Evolutionary conservation across 2,113 vertebrate species (phyloP), one percentile per base, ranked within the genome.

Genomic region (Corapipo altera): DNA sequence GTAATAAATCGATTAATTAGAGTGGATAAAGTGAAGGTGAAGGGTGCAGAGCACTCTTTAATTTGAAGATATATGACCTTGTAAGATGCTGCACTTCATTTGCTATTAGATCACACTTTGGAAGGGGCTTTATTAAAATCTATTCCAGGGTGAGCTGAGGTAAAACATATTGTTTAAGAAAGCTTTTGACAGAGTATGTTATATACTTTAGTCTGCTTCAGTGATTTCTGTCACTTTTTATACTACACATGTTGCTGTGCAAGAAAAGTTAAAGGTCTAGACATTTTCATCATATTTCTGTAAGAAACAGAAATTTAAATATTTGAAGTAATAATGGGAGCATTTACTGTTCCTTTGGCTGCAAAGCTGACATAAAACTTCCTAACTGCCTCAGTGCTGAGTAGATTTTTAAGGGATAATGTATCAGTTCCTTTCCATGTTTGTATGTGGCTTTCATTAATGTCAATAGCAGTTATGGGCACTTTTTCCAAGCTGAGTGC

Each of bases 261-360:
- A 73, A 94, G 82, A 78, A 82, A 65, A 91, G 92, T 97, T 97
- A 97, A 94, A 94, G 70, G 88, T 93, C 92, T 91, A 87, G 92
- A 90, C 95, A 72, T 91, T 74, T 97, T 94, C 54, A 79, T 80
- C 92, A 84, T 95, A 93, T 92, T 96, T 96, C 85, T 74, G 71
- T 85, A 94, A 95, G 92, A 96, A 97, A 94, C 35, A 96, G 90
- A 96, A 93, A 95, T 96, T 95, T 97, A 95, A 96, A 96, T 97
- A 93, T 94, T 95, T 89, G 92, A 94, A 89, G 89, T 96, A 97
- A 92, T 96, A 97, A 96, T 92, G 65, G 74, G 71, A 95, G 54
- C 89, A 84, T 94, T 96, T 95, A 75, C 61, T 91, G 71, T 95
- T 97, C 79, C 91, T 97, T 95, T 91, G 77, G 91, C 89, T 93